Evolutionary conservation across 2,113 vertebrate species (phyloP).

Genomic region (Notarius quadriscutis): DNA sequence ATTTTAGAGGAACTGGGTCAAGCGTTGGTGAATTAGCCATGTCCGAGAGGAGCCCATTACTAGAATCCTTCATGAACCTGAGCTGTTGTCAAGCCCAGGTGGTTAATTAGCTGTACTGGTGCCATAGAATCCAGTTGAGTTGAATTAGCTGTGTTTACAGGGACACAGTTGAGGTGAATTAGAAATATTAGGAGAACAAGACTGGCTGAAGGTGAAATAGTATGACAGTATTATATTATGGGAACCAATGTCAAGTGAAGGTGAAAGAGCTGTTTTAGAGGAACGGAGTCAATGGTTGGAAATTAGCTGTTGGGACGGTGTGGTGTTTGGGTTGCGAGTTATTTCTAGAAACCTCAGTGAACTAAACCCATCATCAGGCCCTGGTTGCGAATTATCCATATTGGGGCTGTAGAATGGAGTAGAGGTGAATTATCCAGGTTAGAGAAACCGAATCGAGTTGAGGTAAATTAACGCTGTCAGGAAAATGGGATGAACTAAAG

Average conservation of each 20-base stretch:
- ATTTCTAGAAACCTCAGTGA: not conserved
- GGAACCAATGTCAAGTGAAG: not conserved
- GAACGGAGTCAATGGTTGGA: not conserved
- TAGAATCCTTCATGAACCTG: not conserved
- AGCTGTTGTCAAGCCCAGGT: not conserved
- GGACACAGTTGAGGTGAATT: not conserved
- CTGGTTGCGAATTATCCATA: no score
- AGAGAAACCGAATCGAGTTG: not conserved
- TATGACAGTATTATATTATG: not conserved
- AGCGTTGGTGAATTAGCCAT: not conserved
- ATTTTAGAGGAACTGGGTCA: no score
- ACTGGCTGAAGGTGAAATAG: not conserved
- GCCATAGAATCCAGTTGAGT: conserved; percentile 6
- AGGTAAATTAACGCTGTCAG: not conserved
- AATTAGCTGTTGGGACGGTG: not conserved
- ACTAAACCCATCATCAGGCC: not conserved
- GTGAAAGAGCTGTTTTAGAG: not conserved
- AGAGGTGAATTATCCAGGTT: not conserved
- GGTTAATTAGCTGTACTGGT: not conserved
- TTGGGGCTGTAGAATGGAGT: no score
- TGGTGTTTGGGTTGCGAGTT: not conserved
- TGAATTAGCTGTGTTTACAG: not conserved
- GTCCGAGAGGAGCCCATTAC: not conserved
- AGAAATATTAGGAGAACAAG: not conserved
- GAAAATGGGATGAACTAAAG: not conserved